These are phyloP conservation scores for Hypotaenidia okinawae DNA, from an alignment of 2,797 vertebrate genomes.

Conservation along the genomic window DNA sequence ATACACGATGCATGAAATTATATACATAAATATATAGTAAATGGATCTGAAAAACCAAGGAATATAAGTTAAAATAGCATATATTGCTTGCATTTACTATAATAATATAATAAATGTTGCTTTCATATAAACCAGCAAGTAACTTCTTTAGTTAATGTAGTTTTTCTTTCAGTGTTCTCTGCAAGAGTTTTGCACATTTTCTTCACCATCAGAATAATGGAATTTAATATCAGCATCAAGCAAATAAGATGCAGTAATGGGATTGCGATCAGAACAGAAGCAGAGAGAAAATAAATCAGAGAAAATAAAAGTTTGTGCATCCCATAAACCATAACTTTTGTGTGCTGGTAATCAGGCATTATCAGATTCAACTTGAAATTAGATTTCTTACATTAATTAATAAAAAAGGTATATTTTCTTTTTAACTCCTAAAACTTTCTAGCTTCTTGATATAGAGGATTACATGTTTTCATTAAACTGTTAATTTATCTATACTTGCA, in stretches of 20 bases:
- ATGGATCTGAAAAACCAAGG: neutral
- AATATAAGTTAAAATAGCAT: neutral
- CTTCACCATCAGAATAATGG: neutral
- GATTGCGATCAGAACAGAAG: neutral
- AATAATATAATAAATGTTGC: neutral
- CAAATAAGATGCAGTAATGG: neutral
- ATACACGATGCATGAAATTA: neutral
- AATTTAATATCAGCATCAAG: neutral
- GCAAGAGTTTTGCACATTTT: neutral
- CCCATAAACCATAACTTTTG: neutral
- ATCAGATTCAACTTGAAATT: neutral
- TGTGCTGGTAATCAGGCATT: neutral
- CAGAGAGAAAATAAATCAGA: neutral
- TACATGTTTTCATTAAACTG: neutral
- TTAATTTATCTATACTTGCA: neutral
- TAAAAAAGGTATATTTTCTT: neutral
- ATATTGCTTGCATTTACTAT: neutral
- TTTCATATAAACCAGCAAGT: neutral
- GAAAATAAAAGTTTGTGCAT: neutral
- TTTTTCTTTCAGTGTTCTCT: neutral
- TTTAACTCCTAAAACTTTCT: neutral
- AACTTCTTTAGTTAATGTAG: neutral
- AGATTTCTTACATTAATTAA: neutral
- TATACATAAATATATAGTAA: neutral
- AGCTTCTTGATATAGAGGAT: neutral